A percentile compares a stretch with the other conserved stretches of the same genome.
Evolutionary conservation across 1,140 invertebrate genomes (phyloP).

Genomic region (Bombus waltoni): DNA sequence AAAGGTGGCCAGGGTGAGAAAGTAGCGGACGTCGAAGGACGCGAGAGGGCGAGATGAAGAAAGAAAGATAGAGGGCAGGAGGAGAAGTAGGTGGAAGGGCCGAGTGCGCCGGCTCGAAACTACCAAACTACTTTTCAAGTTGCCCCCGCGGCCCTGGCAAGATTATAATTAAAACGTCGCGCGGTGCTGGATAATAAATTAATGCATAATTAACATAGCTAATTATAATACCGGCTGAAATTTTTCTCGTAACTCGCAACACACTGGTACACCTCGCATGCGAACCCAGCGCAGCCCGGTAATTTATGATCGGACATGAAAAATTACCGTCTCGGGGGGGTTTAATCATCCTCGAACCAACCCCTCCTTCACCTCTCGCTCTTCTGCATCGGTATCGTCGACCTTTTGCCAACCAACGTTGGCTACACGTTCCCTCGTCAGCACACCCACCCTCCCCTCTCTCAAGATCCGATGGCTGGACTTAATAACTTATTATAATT

Average conservation of each 20-base stretch:
- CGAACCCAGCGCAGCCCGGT: constrained; percentile 74
- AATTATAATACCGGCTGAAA: constrained; percentile 81
- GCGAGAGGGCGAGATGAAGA: constrained; percentile 17
- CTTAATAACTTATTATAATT: constrained; percentile 78
- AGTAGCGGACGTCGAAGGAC: constrained; percentile 23
- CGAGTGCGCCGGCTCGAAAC: constrained; percentile 69
- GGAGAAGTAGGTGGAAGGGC: constrained; percentile 58
- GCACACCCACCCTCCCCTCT: background rate
- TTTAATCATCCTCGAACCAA: constrained; percentile 79
- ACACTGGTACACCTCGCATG: constrained; percentile 71
- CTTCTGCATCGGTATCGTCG: constrained; percentile 25
- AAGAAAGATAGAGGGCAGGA: constrained; percentile 30
- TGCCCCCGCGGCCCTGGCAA: constrained; percentile 72
- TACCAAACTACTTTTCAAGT: constrained; percentile 79
- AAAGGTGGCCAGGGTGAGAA: constrained; percentile 1
- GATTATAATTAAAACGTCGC: constrained; percentile 82
- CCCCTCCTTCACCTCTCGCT: constrained; percentile 27
- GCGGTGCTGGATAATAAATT: constrained; percentile 79
- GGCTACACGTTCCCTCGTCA: constrained; percentile 32
- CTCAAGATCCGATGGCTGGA: constrained; percentile 22
- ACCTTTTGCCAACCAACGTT: constrained; percentile 59
- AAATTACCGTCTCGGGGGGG: constrained; percentile 80
- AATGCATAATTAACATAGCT: constrained; percentile 82
- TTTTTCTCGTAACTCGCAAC: constrained; percentile 79
- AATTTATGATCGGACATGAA: constrained; percentile 82